Conservation (phyloP, 2,888 invertebrate genomes). For the Baronia brevicornis region DNA sequence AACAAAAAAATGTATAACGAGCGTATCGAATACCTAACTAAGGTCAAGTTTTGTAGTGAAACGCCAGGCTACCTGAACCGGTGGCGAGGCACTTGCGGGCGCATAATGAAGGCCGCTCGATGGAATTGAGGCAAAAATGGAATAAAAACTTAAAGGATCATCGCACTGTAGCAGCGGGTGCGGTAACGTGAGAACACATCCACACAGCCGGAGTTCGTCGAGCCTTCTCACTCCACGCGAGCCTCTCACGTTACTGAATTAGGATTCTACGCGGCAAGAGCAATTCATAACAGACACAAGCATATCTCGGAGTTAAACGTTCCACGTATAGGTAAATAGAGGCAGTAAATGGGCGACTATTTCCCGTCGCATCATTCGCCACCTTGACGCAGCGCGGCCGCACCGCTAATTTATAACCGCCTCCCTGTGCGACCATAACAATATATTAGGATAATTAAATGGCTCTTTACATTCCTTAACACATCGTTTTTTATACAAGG, state of each 20-base stretch:
- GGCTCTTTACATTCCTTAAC: conserved; percentile 75
- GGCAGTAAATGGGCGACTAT: conserved; percentile 21
- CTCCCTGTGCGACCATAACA: conserved; percentile 69
- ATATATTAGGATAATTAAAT: conserved; percentile 76
- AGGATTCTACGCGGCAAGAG: conserved; percentile 2
- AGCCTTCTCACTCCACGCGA: conserved; percentile 13
- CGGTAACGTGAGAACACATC: conserved; percentile 42
- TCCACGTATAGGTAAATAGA: conserved; percentile 9
- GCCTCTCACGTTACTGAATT: conserved; percentile 11
- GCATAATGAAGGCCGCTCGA: conserved; percentile 66
- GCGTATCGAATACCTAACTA: conserved; percentile 69
- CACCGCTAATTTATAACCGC: conserved; percentile 65
- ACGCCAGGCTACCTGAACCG: conserved; percentile 66
- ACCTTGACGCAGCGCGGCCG: conserved; percentile 42
- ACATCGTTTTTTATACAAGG: conserved; percentile 69
- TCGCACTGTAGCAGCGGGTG: conserved; percentile 60
- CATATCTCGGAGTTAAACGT: not conserved
- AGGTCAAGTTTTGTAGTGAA: conserved; percentile 63
- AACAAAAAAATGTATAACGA: conserved; percentile 56
- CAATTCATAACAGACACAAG: not conserved
- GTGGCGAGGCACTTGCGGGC: conserved; percentile 56
- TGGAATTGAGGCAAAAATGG: conserved; percentile 60
- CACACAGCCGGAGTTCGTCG: conserved; percentile 17
- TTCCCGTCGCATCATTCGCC: conserved; percentile 42
- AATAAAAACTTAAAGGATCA: conserved; percentile 63